Base-by-base conservation (phyloP, 2,113 vertebrate species). In the Taurulus bubalis region DNA sequence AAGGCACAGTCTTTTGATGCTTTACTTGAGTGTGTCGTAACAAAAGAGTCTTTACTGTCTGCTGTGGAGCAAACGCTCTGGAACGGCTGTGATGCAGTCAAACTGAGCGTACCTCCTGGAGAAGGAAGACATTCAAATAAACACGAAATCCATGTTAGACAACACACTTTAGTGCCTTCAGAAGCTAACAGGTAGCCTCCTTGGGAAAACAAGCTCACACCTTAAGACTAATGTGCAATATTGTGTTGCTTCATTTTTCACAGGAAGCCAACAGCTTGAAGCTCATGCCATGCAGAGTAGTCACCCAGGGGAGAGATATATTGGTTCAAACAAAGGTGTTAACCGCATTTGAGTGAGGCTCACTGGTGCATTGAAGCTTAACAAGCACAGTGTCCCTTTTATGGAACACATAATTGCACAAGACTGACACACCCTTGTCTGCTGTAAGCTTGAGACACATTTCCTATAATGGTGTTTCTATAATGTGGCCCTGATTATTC, bases 1-100 rank as follows among this genome's bases (percentile, higher is more conserved):
- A 95, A 92, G 93, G 96, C 95, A 90, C 95, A 92, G 93, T 96
- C 96, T 96, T 95, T 96, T 93, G 96, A 86, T 88, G 95, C 89
- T 93, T 96, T 96, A 94, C 93, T 95, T 85, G 95, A 92, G 92
- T 95, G 96, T 91, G 95, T 94, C 66, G 95, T 89, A 92, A 95
- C 94, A 93, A 97, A 96, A 87, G 95, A 94, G 87, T 95, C 96
- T 95, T 94, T 96, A 94, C 95, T 95, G 91, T 96, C 96, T 94
- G 96, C 96, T 71, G 96, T 93, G 91, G 94, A 95, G 95, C 96
- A 94, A 89, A 93, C 91, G 89, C 84, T 92, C 95, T 95, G 96
- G 94, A 95, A 95, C 34, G 95, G 95, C 86, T 96, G 95, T 69
- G 95, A 93, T 87, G 95, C 65, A 92, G 94, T 96, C 90, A 95